phyloP scores from a whole-genome alignment of 2,113 vertebrate genomes.

The Ophthalmolycus amberensis region DNA sequence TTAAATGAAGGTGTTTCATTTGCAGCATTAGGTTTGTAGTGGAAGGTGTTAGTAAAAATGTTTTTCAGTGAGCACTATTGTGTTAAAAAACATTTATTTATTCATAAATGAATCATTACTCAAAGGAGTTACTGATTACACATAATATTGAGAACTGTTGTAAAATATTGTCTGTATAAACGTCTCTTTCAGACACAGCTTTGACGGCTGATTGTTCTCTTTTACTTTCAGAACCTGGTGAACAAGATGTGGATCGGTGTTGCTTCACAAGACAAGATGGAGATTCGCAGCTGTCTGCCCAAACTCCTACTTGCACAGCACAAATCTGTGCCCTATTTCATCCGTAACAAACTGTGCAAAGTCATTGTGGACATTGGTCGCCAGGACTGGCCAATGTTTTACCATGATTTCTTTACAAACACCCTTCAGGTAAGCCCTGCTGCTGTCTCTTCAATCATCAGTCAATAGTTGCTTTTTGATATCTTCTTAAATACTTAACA shows the following conservation, averaged over 20 bases:
- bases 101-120: neutral
- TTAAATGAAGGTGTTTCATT: neutral
- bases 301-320: conserved; percentile 96
- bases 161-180: neutral
- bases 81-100: neutral
- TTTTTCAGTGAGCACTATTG: neutral
- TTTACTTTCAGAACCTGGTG: conserved; percentile 90
- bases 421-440: conserved; percentile 90
- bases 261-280: conserved; percentile 96
- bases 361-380: conserved; percentile 98
- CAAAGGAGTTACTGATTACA: neutral
- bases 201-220: neutral
- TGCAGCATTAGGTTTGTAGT: neutral
- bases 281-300: conserved; percentile 96
- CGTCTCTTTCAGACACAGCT: neutral
- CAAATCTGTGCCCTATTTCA: conserved; percentile 95
- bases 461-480: neutral
- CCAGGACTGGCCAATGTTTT: conserved; percentile 99
- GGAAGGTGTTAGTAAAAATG: neutral
- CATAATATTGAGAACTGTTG: neutral
- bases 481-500: neutral
- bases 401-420: conserved; percentile 98
- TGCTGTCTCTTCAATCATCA: neutral
- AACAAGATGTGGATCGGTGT: conserved; percentile 99
- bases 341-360: conserved; percentile 98